These are phyloP conservation scores for Chrysolina oricalcia DNA, from an alignment of 2,888 invertebrate genomes.

Conservation along the genomic window DNA sequence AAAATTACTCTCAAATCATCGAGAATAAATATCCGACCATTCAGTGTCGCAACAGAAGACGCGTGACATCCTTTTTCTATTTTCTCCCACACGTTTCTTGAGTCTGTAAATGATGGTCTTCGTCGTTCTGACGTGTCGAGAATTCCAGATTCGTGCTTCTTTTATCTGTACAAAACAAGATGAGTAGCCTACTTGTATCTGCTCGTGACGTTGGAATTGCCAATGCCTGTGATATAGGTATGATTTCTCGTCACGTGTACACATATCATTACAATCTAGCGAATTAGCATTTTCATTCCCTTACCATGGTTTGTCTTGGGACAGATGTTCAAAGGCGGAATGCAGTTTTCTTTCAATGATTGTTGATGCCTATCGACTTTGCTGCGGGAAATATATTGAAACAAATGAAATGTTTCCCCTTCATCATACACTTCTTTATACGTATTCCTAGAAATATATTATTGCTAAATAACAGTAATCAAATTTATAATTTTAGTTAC, in stretches of 20 bases:
- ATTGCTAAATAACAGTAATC: too few species aligned
- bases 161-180: constrained; percentile 51
- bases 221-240: constrained; percentile 17
- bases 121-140: constrained; percentile 57
- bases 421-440: too few species aligned
- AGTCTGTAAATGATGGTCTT: constrained; percentile 50
- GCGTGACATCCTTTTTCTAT: background rate
- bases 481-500: too few species aligned
- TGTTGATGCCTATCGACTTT: too few species aligned
- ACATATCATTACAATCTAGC: constrained; percentile 8
- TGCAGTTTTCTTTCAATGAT: background rate
- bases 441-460: too few species aligned
- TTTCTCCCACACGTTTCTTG: constrained; percentile 15
- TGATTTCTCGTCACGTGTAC: constrained; percentile 17
- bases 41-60: background rate
- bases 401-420: too few species aligned
- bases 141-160: constrained; percentile 53
- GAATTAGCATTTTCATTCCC: constrained; percentile 7
- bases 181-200: constrained; percentile 30
- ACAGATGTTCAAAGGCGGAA: background rate
- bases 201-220: constrained; percentile 23
- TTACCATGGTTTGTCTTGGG: background rate
- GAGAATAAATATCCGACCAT: background rate
- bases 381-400: too few species aligned
- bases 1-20: background rate